A percentile compares a stretch with the other conserved stretches of the same genome.
Evolutionary conservation across 2,113 vertebrate genomes (phyloP).

Genomic region (Etheostoma cragini): DNA sequence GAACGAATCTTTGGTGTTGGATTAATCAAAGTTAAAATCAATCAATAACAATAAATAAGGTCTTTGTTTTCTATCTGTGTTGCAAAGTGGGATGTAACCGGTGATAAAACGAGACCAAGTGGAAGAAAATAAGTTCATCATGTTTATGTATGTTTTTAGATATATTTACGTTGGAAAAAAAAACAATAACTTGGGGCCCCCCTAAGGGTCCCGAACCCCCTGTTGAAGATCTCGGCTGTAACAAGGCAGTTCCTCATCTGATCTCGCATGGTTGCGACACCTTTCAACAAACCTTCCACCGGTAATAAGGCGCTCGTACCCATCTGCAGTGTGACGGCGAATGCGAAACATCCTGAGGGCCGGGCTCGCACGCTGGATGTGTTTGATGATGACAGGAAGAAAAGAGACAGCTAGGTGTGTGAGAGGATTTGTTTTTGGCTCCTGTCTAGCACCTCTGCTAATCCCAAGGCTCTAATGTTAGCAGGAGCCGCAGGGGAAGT

Average conservation of each 20-base stretch:
- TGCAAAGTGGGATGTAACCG: too few species aligned
- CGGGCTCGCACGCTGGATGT: slow-evolving; percentile 55
- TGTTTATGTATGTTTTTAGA: too few species aligned
- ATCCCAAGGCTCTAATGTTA: slow-evolving; percentile 62
- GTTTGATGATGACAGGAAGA: slow-evolving; percentile 62
- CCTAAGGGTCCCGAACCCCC: too few species aligned
- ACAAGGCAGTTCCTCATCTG: slow-evolving; percentile 15
- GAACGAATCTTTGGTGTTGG: too few species aligned
- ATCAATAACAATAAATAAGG: too few species aligned
- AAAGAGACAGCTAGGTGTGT: slow-evolving; percentile 62
- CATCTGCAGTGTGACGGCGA: background rate
- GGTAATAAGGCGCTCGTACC: slow-evolving; percentile 45
- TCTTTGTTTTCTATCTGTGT: too few species aligned
- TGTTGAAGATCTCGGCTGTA: background rate
- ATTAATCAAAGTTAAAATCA: too few species aligned
- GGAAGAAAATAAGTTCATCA: too few species aligned
- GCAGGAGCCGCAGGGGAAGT: slow-evolving; percentile 42
- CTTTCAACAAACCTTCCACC: slow-evolving; percentile 29
- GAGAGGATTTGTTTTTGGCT: slow-evolving; percentile 75
- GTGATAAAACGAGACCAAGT: too few species aligned
- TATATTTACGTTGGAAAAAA: too few species aligned
- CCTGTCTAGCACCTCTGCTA: slow-evolving; percentile 70
- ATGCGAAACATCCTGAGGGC: slow-evolving; percentile 39
- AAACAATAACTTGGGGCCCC: too few species aligned
- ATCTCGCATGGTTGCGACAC: slow-evolving; percentile 30